These are phyloP conservation scores for Neelides folsomi DNA, from an alignment of 2,888 invertebrate species.

Conservation along the genomic window DNA sequence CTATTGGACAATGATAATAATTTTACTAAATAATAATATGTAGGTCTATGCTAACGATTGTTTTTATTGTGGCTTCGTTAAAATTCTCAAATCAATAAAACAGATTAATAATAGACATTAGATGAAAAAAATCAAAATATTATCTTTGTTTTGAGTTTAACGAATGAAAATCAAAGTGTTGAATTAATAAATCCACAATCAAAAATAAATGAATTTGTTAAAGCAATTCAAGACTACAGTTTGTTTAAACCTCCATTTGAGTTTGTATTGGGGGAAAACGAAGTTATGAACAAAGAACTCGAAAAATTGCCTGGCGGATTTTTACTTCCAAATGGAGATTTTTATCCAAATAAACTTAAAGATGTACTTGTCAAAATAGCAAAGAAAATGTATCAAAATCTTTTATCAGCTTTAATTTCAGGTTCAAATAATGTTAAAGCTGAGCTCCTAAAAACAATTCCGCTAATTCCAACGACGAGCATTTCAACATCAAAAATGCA, in stretches of 20 bases:
- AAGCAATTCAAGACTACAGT: conserved; percentile 7
- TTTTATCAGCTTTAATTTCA: too few relatives aligned
- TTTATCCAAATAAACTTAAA: conserved; percentile 18
- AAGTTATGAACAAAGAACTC: conserved; percentile 1
- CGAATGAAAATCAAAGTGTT: background rate
- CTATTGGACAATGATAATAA: too few relatives aligned
- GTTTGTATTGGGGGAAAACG: conserved; percentile 14
- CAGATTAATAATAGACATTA: too few relatives aligned
- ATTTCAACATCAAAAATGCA: too few relatives aligned
- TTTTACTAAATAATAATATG: too few relatives aligned
- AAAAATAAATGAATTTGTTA: conserved; percentile 1
- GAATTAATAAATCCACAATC: conserved; percentile 7
- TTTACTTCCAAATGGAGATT: conserved; percentile 15
- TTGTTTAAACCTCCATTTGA: conserved; percentile 10
- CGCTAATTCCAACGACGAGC: too few relatives aligned
- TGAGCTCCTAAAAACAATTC: too few relatives aligned
- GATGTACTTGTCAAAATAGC: conserved; percentile 6
- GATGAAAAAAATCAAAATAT: conserved; percentile 13
- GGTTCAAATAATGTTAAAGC: too few relatives aligned
- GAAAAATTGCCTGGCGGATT: conserved; percentile 11
- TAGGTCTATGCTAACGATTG: too few relatives aligned
- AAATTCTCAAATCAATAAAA: too few relatives aligned
- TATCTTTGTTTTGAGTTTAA: conserved; percentile 12
- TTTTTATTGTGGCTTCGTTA: too few relatives aligned
- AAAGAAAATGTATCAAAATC: too few relatives aligned